These are phyloP conservation scores for Cephus runcator DNA, from an alignment of 2,888 invertebrate species.

Conservation along the genomic window DNA sequence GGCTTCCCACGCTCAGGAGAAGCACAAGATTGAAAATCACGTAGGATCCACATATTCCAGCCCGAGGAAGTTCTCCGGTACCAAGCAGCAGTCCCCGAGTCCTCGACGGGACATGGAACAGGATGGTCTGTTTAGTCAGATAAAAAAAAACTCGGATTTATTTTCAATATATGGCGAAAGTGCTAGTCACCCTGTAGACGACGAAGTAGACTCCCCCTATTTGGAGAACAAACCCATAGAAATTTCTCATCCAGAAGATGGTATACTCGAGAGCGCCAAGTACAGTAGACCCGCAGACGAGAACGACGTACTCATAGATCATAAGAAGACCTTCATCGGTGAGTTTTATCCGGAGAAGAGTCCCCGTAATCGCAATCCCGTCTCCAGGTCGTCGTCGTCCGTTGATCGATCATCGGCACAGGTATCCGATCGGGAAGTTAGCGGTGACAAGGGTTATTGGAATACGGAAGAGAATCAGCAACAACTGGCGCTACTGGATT, in stretches of 20 bases:
- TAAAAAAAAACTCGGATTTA: conserved; percentile 65
- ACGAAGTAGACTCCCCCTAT: conserved; percentile 60
- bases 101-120: conserved; percentile 15
- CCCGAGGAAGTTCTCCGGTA: background rate
- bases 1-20: conserved; percentile 1
- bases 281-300: background rate
- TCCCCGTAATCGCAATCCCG: conserved; percentile 26
- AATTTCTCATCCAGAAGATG: background rate
- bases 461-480: background rate
- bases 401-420: background rate
- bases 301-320: background rate
- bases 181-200: conserved; percentile 47
- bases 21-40: conserved; percentile 7
- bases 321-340: conserved; percentile 37
- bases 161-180: conserved; percentile 58
- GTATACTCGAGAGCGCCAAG: background rate
- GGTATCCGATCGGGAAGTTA: background rate
- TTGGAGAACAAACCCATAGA: conserved; percentile 59
- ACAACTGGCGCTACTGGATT: too few species aligned
- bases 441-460: background rate
- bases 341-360: conserved; percentile 45
- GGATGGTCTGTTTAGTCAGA: conserved; percentile 50
- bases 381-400: conserved; percentile 25
- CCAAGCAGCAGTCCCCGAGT: conserved; percentile 4
- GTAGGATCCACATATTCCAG: conserved; percentile 3